Conservation (phyloP, 2,113 vertebrate genomes). For the Chaetura pelagica region DNA sequence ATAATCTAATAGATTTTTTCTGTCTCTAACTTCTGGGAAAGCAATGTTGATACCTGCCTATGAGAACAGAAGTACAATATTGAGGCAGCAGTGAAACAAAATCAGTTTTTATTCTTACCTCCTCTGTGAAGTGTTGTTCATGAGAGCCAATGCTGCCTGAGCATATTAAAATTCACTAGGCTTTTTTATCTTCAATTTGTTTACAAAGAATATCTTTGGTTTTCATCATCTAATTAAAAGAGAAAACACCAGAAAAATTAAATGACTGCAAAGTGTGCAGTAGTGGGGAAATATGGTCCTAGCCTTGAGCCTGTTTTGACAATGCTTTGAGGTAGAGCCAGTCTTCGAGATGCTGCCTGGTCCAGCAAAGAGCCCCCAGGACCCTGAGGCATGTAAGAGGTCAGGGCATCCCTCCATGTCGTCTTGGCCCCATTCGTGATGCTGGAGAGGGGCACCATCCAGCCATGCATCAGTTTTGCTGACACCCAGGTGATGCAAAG, state of each 20-base stretch:
- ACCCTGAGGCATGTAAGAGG: neutral
- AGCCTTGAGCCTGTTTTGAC: neutral
- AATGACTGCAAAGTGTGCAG: neutral
- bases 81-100: slow-evolving; percentile 15
- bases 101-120: neutral
- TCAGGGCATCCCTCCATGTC: neutral
- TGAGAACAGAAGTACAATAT: neutral
- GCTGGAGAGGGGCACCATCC: neutral
- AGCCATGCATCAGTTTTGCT: neutral
- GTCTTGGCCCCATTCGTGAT: neutral
- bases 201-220: slow-evolving; percentile 34
- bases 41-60: slow-evolving; percentile 36
- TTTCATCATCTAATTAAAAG: slow-evolving; percentile 54
- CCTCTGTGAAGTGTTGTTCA: slow-evolving; percentile 29
- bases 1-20: slow-evolving; percentile 52
- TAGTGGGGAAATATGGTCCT: neutral
- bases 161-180: slow-evolving; percentile 35
- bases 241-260: slow-evolving; percentile 8
- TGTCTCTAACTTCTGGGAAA: slow-evolving; percentile 27
- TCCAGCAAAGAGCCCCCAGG: neutral
- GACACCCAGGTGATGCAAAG: too few species aligned
- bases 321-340: neutral
- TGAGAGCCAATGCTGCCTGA: neutral
- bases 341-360: neutral
- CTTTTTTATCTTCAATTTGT: slow-evolving; percentile 51